phyloP scores from a whole-genome alignment of 2,888 invertebrate species.

The Pasiphila rectangulata region DNA sequence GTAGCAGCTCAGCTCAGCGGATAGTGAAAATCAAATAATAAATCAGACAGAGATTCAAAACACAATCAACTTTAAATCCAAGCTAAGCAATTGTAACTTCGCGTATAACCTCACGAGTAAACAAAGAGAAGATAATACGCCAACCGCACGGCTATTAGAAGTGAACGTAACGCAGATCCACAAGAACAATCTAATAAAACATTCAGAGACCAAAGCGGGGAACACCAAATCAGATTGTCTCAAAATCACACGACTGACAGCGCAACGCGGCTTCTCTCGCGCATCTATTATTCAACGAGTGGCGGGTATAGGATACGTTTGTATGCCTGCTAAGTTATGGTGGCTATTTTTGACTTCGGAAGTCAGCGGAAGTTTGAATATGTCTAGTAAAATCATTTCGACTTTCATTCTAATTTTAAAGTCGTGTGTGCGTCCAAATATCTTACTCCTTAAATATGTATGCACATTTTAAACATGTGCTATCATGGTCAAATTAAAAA shows the following conservation, averaged over 20 bases:
- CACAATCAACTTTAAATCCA: conserved; percentile 12
- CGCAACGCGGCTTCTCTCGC: conserved; percentile 56
- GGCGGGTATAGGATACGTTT: conserved; percentile 56
- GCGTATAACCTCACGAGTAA: conserved; percentile 37
- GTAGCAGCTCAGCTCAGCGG: too few species aligned
- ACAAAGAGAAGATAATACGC: conserved; percentile 44
- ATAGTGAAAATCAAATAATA: too few species aligned
- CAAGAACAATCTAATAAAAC: conserved; percentile 69
- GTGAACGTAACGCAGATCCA: conserved; percentile 55
- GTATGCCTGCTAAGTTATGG: conserved; percentile 51
- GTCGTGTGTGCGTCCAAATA: too few species aligned
- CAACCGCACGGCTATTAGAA: conserved; percentile 67
- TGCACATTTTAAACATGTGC: too few species aligned
- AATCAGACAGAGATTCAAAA: conserved; percentile 8
- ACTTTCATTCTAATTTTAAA: too few species aligned
- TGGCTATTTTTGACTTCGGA: conserved; percentile 49
- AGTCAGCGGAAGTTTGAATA: conserved; percentile 33
- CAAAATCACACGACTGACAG: conserved; percentile 76
- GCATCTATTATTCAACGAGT: conserved; percentile 73
- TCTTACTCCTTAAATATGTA: too few species aligned
- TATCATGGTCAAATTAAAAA: too few species aligned
- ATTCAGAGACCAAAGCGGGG: conserved; percentile 75
- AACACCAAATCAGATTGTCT: conserved; percentile 79
- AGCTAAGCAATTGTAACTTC: conserved; percentile 4
- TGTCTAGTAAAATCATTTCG: too few species aligned